Evolutionary conservation across 2,113 vertebrate genomes (phyloP).

Genomic region (Jaculus jaculus): DNA sequence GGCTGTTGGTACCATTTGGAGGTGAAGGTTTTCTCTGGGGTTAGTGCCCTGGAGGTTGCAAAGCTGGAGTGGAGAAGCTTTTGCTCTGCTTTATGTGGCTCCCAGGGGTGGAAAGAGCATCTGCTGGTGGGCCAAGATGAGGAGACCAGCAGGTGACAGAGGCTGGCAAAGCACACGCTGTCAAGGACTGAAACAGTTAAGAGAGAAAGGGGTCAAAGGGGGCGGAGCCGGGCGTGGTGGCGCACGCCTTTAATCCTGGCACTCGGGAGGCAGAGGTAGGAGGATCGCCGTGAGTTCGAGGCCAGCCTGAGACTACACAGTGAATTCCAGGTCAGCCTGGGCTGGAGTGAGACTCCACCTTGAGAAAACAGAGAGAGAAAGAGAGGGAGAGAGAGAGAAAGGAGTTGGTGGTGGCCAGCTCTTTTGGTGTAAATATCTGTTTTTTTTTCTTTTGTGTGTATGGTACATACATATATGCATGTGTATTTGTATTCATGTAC

Average conservation of each 20-base stretch:
- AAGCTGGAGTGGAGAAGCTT: neutral
- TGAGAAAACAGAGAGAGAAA: no score
- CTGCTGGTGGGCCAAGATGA: neutral
- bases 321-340: no score
- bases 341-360: no score
- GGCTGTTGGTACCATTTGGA: slow-evolving; percentile 34
- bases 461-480: no score
- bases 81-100: neutral
- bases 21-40: slow-evolving; percentile 40
- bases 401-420: neutral
- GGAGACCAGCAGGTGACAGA: neutral
- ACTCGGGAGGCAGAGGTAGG: no score
- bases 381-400: no score
- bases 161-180: neutral
- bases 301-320: no score
- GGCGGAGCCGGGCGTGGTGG: no score
- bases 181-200: neutral
- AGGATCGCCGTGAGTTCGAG: no score
- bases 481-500: no score
- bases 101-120: neutral
- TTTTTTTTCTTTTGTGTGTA: neutral
- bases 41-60: slow-evolving; percentile 18
- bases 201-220: neutral
- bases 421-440: neutral
- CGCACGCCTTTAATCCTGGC: no score